These are phyloP conservation scores for Fragum sueziense DNA, from an alignment of 2,888 invertebrate species.

Conservation along the genomic window DNA sequence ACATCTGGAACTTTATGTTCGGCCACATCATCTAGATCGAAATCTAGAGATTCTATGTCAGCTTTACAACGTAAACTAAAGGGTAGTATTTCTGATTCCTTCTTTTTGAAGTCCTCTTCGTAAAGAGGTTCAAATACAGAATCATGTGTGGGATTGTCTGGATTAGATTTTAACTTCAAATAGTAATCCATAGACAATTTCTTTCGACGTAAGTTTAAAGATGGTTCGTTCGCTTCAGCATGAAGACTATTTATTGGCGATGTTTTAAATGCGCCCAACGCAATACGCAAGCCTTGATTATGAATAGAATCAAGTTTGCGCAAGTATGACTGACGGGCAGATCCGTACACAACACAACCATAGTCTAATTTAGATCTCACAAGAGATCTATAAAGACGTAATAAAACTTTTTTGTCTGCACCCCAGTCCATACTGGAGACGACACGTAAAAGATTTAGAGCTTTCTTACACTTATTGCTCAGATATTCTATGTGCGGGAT, in stretches of 20 bases:
- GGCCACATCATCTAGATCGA: slow-evolving; percentile 10
- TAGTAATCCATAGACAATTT: slow-evolving; percentile 28
- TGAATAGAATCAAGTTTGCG: slow-evolving; percentile 48
- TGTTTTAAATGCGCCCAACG: slow-evolving; percentile 42
- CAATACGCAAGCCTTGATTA: slow-evolving; percentile 45
- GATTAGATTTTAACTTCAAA: slow-evolving; percentile 20
- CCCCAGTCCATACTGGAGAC: slow-evolving; percentile 41
- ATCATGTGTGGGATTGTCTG: slow-evolving; percentile 10
- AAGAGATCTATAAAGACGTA: slow-evolving; percentile 29
- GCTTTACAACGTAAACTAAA: slow-evolving; percentile 25
- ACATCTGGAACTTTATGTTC: neutral
- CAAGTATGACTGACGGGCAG: slow-evolving; percentile 48
- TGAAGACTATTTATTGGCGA: slow-evolving; percentile 44
- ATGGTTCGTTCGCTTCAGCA: slow-evolving; percentile 36
- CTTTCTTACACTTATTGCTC: slow-evolving; percentile 38
- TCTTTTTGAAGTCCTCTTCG: neutral
- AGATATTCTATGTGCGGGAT: slow-evolving; percentile 44
- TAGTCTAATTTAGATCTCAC: slow-evolving; percentile 53
- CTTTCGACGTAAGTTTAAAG: slow-evolving; percentile 12
- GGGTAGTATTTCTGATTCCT: slow-evolving; percentile 3
- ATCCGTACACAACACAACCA: slow-evolving; percentile 44
- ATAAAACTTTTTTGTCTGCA: slow-evolving; percentile 32
- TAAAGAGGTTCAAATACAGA: slow-evolving; percentile 11
- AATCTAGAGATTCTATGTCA: slow-evolving; percentile 3
- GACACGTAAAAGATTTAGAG: slow-evolving; percentile 49